Conservation (phyloP, 2,797 vertebrate species). For the Decapterus maruadsi region DNA sequence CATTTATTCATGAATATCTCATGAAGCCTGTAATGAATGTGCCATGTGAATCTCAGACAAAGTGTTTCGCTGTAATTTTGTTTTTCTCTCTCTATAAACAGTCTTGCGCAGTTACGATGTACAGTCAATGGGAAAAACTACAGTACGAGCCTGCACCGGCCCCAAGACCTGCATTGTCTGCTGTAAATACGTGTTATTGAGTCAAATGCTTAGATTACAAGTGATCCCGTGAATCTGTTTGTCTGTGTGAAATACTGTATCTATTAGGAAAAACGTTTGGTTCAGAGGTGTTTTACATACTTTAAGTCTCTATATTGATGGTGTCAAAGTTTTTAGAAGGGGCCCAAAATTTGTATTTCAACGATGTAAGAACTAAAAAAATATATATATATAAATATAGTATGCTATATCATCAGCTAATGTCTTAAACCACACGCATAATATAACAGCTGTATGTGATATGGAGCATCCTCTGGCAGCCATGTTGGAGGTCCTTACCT, state of each 20-base stretch:
- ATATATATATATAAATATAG: not conserved
- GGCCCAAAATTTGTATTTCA: not conserved
- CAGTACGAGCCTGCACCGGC: not conserved
- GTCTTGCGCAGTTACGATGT: slow-evolving; percentile 22
- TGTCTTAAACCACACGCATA: not conserved
- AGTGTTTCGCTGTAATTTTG: slow-evolving; percentile 24
- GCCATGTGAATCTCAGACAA: slow-evolving; percentile 32
- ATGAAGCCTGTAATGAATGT: slow-evolving; percentile 63
- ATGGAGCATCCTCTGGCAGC: not conserved
- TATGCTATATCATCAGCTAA: not conserved
- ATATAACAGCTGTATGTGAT: not conserved
- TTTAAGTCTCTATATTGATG: slow-evolving; percentile 8
- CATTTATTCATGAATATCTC: slow-evolving; percentile 39
- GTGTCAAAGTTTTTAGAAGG: not conserved
- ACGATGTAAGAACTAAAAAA: not conserved
- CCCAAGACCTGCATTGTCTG: slow-evolving; percentile 6
- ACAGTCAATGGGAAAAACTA: slow-evolving; percentile 15
- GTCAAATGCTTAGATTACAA: slow-evolving; percentile 29
- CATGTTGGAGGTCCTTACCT: slow-evolving; percentile 10
- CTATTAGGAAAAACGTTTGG: not conserved
- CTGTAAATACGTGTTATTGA: slow-evolving; percentile 31
- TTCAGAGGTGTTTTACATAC: slow-evolving; percentile 5
- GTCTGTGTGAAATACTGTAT: slow-evolving; percentile 39
- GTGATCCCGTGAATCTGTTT: slow-evolving; percentile 40
- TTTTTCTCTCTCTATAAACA: slow-evolving; percentile 23